Percentiles rank a stretch among this genome's conserved stretches.
phyloP scores from a whole-genome alignment of 1,140 invertebrate species.

The Euwallacea similis region DNA sequence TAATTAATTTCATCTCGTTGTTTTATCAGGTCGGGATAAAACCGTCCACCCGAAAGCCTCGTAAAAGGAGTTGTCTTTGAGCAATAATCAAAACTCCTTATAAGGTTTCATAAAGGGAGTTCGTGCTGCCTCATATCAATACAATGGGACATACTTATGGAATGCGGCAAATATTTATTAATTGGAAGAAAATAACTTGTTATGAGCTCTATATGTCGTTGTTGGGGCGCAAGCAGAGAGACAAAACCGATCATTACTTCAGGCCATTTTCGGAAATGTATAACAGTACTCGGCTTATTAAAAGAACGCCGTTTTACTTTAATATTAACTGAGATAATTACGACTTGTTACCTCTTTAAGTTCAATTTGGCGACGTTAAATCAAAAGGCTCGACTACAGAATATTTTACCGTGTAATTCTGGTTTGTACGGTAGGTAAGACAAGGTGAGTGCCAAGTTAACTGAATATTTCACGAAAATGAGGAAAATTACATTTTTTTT shows the following conservation, averaged over 20 bases:
- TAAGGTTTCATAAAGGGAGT: not conserved
- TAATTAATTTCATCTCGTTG: slow-evolving; percentile 9
- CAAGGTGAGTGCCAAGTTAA: too few relatives aligned
- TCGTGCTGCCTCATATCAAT: slow-evolving; percentile 12
- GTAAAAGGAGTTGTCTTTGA: not conserved
- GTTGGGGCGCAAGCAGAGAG: slow-evolving; percentile 10
- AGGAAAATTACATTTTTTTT: too few relatives aligned
- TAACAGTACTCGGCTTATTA: slow-evolving; percentile 22
- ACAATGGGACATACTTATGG: slow-evolving; percentile 30
- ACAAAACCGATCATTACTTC: slow-evolving; percentile 38
- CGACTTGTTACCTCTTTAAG: not conserved
- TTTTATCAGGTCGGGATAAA: not conserved
- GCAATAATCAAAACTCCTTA: not conserved
- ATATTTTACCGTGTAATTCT: not conserved
- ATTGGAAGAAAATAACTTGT: slow-evolving; percentile 34
- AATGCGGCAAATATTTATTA: slow-evolving; percentile 41
- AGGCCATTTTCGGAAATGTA: slow-evolving; percentile 33
- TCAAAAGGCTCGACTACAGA: not conserved
- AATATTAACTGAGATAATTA: slow-evolving; percentile 17
- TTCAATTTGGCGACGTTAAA: not conserved
- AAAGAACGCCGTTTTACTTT: slow-evolving; percentile 9
- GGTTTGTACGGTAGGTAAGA: not conserved
- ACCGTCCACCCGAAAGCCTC: not conserved
- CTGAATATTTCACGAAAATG: too few relatives aligned
- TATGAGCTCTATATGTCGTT: slow-evolving; percentile 31